Evolutionary conservation across 2,888 invertebrate species (phyloP).

Genomic region (Tetragonula carbonaria): DNA sequence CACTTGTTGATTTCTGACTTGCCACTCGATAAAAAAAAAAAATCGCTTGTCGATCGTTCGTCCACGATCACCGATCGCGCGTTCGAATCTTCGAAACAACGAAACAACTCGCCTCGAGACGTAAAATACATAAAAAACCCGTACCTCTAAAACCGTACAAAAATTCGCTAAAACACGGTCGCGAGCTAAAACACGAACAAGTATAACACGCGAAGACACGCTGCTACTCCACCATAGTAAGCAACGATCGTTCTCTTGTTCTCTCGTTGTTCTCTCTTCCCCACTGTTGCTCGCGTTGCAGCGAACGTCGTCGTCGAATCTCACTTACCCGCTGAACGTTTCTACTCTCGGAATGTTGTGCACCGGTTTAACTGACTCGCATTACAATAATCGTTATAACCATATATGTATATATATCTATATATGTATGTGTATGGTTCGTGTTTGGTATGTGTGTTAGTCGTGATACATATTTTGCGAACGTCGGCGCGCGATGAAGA

Average conservation of each 20-base stretch:
- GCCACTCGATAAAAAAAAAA: background rate
- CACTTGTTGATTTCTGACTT: background rate
- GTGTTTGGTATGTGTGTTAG: background rate
- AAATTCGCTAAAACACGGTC: slow-evolving; percentile 67
- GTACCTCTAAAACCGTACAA: slow-evolving; percentile 72
- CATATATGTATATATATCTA: background rate
- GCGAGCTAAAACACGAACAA: background rate
- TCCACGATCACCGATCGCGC: slow-evolving; percentile 4
- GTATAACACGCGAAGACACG: slow-evolving; percentile 6
- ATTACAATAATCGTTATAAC: slow-evolving; percentile 36
- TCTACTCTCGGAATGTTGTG: slow-evolving; percentile 68
- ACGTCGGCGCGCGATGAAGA: background rate
- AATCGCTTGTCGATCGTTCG: background rate
- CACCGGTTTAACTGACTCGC: slow-evolving; percentile 43
- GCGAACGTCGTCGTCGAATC: slow-evolving; percentile 29
- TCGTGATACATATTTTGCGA: background rate
- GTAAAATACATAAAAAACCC: slow-evolving; percentile 75
- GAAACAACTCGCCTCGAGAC: slow-evolving; percentile 32
- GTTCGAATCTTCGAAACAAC: slow-evolving; percentile 34
- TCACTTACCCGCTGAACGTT: slow-evolving; percentile 50
- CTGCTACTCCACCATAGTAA: slow-evolving; percentile 15
- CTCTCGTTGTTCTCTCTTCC: slow-evolving; percentile 6
- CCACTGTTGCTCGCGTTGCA: slow-evolving; percentile 1
- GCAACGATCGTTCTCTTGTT: background rate
- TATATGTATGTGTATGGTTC: background rate